Conservation (phyloP, 2,888 invertebrate genomes). For the Steinernema hermaphroditum region DNA sequence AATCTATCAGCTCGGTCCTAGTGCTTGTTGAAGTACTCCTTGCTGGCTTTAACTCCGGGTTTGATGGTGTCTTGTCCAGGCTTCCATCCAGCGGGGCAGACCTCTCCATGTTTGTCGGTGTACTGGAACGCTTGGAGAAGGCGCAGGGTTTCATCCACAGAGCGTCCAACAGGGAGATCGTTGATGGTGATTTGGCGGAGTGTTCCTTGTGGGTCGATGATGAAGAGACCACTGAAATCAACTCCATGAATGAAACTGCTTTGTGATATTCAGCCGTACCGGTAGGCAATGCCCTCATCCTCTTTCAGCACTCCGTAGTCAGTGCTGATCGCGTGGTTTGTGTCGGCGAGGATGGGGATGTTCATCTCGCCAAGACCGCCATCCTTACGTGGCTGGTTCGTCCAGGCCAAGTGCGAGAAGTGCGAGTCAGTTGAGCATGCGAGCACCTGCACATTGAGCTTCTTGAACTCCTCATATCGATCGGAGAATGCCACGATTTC, state of each 20-base stretch:
- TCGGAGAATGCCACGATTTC: conserved; percentile 97
- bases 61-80: conserved; percentile 63
- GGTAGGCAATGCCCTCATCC: conserved; percentile 71
- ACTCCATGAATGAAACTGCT: too few relatives aligned
- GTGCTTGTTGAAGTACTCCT: conserved; percentile 47
- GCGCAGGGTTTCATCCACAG: conserved; percentile 74
- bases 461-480: conserved; percentile 74
- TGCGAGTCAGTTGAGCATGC: conserved; percentile 80
- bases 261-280: too few relatives aligned
- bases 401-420: conserved; percentile 93
- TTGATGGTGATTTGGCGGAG: conserved; percentile 92
- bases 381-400: conserved; percentile 77
- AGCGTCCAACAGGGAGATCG: conserved; percentile 86
- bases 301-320: conserved; percentile 88
- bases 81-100: conserved; percentile 64
- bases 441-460: conserved; percentile 66
- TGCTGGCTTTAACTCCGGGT: conserved; percentile 54
- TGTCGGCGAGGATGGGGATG: conserved; percentile 90
- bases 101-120: conserved; percentile 75
- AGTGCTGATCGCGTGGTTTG: conserved; percentile 80
- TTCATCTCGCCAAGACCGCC: conserved; percentile 86
- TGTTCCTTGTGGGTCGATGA: conserved; percentile 83
- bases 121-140: conserved; percentile 94
- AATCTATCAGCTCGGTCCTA: too few relatives aligned
- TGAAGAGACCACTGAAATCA: conserved; percentile 77